phyloP scores from a whole-genome alignment of 2,113 vertebrate species.

The Pontoporia blainvillei region DNA sequence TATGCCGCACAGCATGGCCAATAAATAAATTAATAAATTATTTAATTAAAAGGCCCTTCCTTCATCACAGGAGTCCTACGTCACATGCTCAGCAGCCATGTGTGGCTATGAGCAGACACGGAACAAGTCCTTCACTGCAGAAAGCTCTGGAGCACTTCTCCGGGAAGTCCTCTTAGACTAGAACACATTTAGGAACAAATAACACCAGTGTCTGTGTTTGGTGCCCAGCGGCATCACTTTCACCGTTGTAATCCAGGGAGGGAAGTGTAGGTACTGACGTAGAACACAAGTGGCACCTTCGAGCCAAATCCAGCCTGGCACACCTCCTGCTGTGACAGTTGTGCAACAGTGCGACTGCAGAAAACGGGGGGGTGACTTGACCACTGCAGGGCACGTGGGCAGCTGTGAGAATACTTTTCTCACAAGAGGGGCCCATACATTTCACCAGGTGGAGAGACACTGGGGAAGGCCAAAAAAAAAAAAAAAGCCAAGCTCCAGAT shows the following conservation, averaged over 20 bases:
- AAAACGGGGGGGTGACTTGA: neutral
- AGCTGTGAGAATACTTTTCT: neutral
- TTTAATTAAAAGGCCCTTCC: neutral
- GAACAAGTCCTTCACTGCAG: neutral
- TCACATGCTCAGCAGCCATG: neutral
- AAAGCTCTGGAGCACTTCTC: neutral
- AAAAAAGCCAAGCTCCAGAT: neutral
- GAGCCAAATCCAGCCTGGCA: neutral
- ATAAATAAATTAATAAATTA: neutral
- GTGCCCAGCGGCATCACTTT: neutral
- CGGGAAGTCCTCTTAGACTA: neutral
- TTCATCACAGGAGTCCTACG: neutral
- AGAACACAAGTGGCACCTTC: neutral
- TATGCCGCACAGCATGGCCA: no score
- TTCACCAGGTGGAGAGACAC: neutral
- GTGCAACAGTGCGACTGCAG: fast-evolving
- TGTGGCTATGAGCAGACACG: neutral
- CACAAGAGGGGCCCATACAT: neutral
- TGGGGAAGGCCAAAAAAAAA: neutral
- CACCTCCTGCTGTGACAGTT: fast-evolving
- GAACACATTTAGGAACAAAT: no score
- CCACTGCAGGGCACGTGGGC: neutral
- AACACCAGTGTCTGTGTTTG: neutral
- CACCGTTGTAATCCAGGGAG: neutral
- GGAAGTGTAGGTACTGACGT: neutral